Conservation (phyloP, 1,140 invertebrate genomes). For the Aphelenchoides besseyi region DNA sequence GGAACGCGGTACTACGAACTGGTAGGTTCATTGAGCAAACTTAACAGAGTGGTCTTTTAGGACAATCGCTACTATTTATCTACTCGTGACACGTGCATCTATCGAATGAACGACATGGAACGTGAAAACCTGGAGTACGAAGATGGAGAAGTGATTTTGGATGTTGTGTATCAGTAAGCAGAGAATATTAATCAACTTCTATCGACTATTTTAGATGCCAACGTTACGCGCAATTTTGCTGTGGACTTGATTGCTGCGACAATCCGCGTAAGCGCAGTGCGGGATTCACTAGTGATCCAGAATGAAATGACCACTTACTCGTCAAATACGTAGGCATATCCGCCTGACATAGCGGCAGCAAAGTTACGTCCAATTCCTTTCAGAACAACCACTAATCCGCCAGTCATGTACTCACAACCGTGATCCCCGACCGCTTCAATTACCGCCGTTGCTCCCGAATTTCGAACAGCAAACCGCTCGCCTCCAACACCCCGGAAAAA, state of each 20-base stretch:
- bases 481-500: slow-evolving; percentile 94
- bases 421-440: slow-evolving; percentile 92
- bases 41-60: slow-evolving; percentile 31
- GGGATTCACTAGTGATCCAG: neutral
- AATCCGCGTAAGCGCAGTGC: slow-evolving; percentile 14
- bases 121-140: slow-evolving; percentile 54
- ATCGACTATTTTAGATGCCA: slow-evolving; percentile 51
- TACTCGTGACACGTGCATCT: slow-evolving; percentile 57
- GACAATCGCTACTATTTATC: slow-evolving; percentile 58
- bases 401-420: slow-evolving; percentile 99
- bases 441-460: slow-evolving; percentile 88
- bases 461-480: slow-evolving; percentile 94
- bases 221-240: slow-evolving; percentile 59
- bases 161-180: slow-evolving; percentile 59
- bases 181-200: slow-evolving; percentile 10
- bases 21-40: slow-evolving; percentile 25
- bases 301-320: too few relatives aligned
- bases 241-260: slow-evolving; percentile 59
- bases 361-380: slow-evolving; percentile 94
- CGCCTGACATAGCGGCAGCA: slow-evolving; percentile 95
- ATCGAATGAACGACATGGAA: slow-evolving; percentile 54
- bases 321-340: slow-evolving; percentile 91
- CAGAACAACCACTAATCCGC: slow-evolving; percentile 76
- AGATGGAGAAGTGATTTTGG: slow-evolving; percentile 50
- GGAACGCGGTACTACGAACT: slow-evolving; percentile 56